Base-by-base conservation (phyloP, 2,888 invertebrate species). In the Rotaria macrura region DNA sequence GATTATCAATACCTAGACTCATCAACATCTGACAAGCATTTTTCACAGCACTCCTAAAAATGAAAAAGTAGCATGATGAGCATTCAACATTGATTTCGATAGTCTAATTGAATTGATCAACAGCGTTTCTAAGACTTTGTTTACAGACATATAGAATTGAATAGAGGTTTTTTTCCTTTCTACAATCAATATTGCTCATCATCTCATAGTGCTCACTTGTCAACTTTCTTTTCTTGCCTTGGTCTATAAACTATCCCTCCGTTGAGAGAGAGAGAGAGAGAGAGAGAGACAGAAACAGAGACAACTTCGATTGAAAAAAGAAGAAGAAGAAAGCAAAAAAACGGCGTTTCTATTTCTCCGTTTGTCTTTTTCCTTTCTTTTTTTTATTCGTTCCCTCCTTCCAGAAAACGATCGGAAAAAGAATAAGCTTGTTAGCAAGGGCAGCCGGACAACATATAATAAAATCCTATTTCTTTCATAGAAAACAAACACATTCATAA, bases 1-100 rank as follows among this genome's bases (percentile, higher is more conserved):
- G 88, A 10, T 91, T 91, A 91, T 98, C 97, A 89, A 99, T 96
- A 87, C 99, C 99, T 85, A 99, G 93, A 86, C 96, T 94, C 94
- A 98, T 96, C 88, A 99, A 93, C 99, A 99, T 99, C 92, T 97
- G 96, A 92, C 98, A 98, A 86, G 97, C 97, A 92, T 97, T 97
- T 91, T 43, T 43, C 79, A 40, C 79, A 9, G 40, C 79, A 43
- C 79, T 79, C 79, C 79, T 79, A n/a, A n/a, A 79, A 79, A 79
- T 3, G 34, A 14, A 79, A 25, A 43, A 25, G n/a, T n/a, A n/a
- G n/a, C n/a, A n/a, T 12, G 2, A n/a, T 7, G 2, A 29, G 4
- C 1, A 29, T 65, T 65, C 9, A 29, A n/a, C 9, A 47, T 47
- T 47, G 47, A 47, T 47, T 49, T 49, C 14, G n/a, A n/a, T n/a